Base-by-base conservation (phyloP, 2,888 invertebrate species). In the Fragum whitleyi region DNA sequence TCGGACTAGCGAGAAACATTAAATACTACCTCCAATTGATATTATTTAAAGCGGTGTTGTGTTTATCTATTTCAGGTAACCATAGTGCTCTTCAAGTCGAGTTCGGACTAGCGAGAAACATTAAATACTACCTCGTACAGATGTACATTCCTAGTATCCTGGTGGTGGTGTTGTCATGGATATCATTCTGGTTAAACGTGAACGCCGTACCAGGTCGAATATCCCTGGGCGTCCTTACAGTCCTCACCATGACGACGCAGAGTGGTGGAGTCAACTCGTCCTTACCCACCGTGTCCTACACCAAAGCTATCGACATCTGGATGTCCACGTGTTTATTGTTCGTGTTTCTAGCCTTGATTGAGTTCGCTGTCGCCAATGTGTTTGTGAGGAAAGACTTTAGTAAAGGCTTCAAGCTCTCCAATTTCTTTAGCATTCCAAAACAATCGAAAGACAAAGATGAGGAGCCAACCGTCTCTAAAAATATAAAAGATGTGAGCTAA, bases 21-120 rank as follows among this genome's bases (percentile, higher is more conserved):
- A 97, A 97, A 95, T 99, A 99, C 96, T 99, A 99, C 95, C 96
- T 99, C 93, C 98, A 99, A 94, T 99, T 99, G 96, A 98, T 99
- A 95, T 99, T n/a, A n/a, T n/a, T n/a, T n/a, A n/a, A n/a, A n/a
- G n/a, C n/a, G n/a, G n/a, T n/a, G 98, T 99, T 94, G 32, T 36
- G 32, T 36, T 36, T 36, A 16, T 62, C 32, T 23, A 6, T 79
- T 80, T 87, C 95, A 98, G 98, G 98, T 94, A 98, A 97, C 95
- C 99, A 99, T 96, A 98, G 98, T 95, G 98, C 99, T 95, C 96
- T 99, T 92, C 97, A 97, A 95, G 98, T 99, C 94, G 97, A 98
- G 95, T 95, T 99, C 93, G 96, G 97, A 91, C 97, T 99, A 96
- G 98, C 98, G 95, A 96, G 99, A 92, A 98, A 99, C 95, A 99